phyloP scores from a whole-genome alignment of 92 coral and sea anemone genomes.

The Palythoa grandis region DNA sequence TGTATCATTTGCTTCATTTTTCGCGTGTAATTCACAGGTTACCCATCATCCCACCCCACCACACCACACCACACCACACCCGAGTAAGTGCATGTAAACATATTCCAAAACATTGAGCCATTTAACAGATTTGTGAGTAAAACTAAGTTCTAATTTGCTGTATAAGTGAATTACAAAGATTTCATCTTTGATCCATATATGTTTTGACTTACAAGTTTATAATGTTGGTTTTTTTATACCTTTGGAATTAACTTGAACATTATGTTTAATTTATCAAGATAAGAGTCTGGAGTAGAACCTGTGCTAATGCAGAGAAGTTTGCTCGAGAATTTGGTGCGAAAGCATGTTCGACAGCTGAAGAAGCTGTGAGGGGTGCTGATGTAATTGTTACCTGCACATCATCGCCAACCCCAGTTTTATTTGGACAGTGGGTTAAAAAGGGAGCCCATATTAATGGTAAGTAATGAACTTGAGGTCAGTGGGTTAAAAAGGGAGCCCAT shows the following conservation, averaged over 20 bases:
- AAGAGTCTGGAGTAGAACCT: slow-evolving; percentile 94
- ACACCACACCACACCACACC: no score
- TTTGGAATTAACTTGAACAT: neutral
- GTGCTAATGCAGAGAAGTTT: slow-evolving; percentile 83
- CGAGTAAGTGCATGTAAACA: no score
- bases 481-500: neutral
- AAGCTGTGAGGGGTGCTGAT: slow-evolving; percentile 89
- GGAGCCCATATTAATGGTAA: slow-evolving; percentile 89
- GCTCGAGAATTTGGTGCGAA: slow-evolving; percentile 87
- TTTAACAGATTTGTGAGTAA: no score
- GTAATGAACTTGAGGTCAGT: slow-evolving; percentile 9
- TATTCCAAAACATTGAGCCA: no score
- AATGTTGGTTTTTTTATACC: neutral
- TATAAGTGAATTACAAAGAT: no score
- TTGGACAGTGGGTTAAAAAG: slow-evolving; percentile 94
- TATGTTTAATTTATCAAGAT: slow-evolving; percentile 47
- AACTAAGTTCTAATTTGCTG: no score
- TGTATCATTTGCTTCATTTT: no score
- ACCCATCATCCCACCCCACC: no score
- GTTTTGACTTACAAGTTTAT: neutral
- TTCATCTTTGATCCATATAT: neutral
- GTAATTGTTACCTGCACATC: slow-evolving; percentile 90
- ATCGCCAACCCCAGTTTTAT: slow-evolving; percentile 73
- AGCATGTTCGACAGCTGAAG: slow-evolving; percentile 78
- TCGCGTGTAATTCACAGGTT: no score